A percentile compares a stretch with the other conserved stretches of the same genome.
phyloP scores from a whole-genome alignment of 1,140 invertebrate species.

The Brachionus plicatilis region DNA sequence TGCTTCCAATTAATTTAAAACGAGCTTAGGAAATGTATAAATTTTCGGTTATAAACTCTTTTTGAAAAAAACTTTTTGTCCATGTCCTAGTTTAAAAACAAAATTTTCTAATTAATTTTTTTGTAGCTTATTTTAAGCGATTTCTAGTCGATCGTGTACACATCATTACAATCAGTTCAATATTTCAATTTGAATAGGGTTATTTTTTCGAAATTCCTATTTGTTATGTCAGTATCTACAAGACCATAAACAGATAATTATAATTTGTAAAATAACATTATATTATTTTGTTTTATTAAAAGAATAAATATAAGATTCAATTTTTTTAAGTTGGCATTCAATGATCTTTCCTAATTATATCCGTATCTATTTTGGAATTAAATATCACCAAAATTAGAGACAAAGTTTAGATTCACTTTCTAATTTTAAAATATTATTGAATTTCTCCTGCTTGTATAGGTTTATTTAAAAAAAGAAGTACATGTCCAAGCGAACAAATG shows the following conservation, averaged over 20 bases:
- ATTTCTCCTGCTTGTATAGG: not conserved
- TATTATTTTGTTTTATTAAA: not conserved
- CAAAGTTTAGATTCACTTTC: not conserved
- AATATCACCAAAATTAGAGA: not conserved
- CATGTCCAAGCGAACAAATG: not conserved
- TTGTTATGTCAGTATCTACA: not conserved
- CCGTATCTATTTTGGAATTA: not conserved
- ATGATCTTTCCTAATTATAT: not conserved
- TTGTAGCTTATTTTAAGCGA: not conserved
- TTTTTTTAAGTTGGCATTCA: not conserved
- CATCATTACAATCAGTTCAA: not conserved
- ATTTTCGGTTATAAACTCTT: not conserved
- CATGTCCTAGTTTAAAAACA: not conserved
- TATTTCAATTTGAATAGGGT: not conserved
- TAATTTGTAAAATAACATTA: not conserved
- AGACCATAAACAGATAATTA: not conserved
- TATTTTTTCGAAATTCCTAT: not conserved
- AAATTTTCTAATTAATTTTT: not conserved
- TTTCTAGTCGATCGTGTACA: not conserved
- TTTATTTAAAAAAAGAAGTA: not conserved
- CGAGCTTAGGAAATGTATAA: not conserved
- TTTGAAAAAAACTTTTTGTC: not conserved
- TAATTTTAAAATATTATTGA: not conserved
- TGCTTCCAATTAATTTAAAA: not conserved
- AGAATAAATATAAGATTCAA: not conserved